These are phyloP conservation scores for Pterostichus niger DNA, from an alignment of 2,888 invertebrate species.

Conservation along the genomic window DNA sequence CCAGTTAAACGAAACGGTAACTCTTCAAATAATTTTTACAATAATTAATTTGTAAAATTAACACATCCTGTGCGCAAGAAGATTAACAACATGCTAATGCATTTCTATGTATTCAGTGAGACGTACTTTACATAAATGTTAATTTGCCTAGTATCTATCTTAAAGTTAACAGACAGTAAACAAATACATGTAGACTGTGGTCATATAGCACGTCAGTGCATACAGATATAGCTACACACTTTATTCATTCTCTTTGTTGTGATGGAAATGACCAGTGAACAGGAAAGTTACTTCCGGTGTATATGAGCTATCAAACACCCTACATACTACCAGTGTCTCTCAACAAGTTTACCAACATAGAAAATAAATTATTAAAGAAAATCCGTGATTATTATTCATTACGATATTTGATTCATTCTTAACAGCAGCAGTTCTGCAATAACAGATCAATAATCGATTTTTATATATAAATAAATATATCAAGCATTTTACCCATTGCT, in stretches of 20 bases:
- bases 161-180: background rate
- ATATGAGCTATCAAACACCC: slow-evolving; percentile 52
- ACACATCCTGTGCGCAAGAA: background rate
- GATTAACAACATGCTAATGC: background rate
- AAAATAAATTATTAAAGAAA: too few relatives aligned
- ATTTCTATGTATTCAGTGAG: background rate
- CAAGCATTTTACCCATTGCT: too few relatives aligned
- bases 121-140: background rate
- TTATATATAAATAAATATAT: too few relatives aligned
- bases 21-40: too few relatives aligned
- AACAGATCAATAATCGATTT: too few relatives aligned
- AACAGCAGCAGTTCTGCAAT: too few relatives aligned
- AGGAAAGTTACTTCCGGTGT: slow-evolving; percentile 60
- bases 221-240: slow-evolving; percentile 26
- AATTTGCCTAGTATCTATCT: background rate
- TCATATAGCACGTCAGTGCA: slow-evolving; percentile 2
- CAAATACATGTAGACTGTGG: background rate
- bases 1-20: too few relatives aligned
- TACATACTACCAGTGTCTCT: slow-evolving; percentile 1
- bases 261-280: slow-evolving; percentile 59
- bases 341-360: background rate
- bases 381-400: too few relatives aligned
- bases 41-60: background rate
- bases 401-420: too few relatives aligned
- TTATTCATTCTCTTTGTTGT: slow-evolving; percentile 57